Percentiles rank a stretch among this genome's conserved stretches.
phyloP scores from a whole-genome alignment of 2,888 invertebrate genomes.

The Callimorpha dominula region DNA sequence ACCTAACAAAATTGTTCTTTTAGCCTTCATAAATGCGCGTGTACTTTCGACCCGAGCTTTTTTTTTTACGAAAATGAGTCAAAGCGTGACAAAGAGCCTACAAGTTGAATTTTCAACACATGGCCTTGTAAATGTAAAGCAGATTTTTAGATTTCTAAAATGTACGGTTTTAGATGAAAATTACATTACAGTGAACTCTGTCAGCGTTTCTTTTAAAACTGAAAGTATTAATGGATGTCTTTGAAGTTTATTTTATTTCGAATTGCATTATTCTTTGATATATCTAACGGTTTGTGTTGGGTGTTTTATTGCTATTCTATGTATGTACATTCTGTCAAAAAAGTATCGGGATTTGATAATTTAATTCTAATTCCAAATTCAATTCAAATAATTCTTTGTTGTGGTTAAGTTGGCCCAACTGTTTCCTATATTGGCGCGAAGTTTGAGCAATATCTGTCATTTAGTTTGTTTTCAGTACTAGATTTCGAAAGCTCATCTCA shows the following conservation, averaged over 20 bases:
- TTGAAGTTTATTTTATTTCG: neutral
- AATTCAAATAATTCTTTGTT: too few relatives aligned
- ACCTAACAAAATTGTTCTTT: conserved; percentile 85
- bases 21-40: conserved; percentile 79
- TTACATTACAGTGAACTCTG: neutral
- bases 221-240: neutral
- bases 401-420: too few relatives aligned
- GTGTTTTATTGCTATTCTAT: too few relatives aligned
- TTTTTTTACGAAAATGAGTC: conserved; percentile 71
- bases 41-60: conserved; percentile 70
- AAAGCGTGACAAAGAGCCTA: conserved; percentile 74
- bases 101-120: conserved; percentile 62
- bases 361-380: too few relatives aligned
- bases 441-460: too few relatives aligned
- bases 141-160: conserved; percentile 35
- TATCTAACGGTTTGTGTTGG: neutral
- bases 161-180: conserved; percentile 16
- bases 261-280: neutral
- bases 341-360: too few relatives aligned
- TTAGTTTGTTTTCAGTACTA: too few relatives aligned
- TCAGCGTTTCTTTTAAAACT: neutral
- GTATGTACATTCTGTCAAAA: too few relatives aligned
- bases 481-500: too few relatives aligned
- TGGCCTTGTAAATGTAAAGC: conserved; percentile 57
- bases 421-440: too few relatives aligned